phyloP scores from a whole-genome alignment of 2,797 vertebrate species.

The Buphagus erythrorhynchus region DNA sequence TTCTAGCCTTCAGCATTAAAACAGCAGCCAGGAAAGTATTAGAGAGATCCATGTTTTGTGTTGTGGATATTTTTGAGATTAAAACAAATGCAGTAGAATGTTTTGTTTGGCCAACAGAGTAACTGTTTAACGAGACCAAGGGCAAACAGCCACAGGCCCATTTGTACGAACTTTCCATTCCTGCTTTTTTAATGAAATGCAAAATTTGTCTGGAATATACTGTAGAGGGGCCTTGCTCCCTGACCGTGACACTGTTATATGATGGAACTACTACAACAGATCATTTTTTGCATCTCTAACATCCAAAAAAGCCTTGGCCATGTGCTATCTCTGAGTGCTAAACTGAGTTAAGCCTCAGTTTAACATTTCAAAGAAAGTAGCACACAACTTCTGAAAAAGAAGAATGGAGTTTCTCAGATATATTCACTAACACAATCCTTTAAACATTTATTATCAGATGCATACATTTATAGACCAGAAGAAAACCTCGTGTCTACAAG shows the following conservation, averaged over 20 bases:
- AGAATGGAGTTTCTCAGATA: not conserved
- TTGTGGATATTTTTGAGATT: not conserved
- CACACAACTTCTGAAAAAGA: not conserved
- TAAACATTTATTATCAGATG: not conserved
- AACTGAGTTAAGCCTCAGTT: not conserved
- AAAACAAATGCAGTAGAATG: not conserved
- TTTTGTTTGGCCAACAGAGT: not conserved
- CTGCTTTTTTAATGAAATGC: not conserved
- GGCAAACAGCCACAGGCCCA: not conserved
- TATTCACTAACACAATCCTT: not conserved
- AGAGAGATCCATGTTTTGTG: not conserved
- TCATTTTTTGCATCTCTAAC: not conserved
- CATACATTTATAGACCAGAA: not conserved
- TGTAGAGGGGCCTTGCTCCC: not conserved
- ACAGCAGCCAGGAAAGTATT: not conserved
- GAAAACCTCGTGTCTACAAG: not conserved
- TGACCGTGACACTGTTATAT: not conserved
- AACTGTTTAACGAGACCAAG: not conserved
- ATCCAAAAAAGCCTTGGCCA: not conserved
- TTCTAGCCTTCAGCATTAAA: not conserved
- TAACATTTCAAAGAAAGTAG: not conserved
- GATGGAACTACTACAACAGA: not conserved
- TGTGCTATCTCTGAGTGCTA: not conserved
- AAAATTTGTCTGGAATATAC: not conserved
- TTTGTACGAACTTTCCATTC: not conserved